Base-by-base conservation (phyloP, 2,113 vertebrate genomes). In the Lampris incognitus region DNA sequence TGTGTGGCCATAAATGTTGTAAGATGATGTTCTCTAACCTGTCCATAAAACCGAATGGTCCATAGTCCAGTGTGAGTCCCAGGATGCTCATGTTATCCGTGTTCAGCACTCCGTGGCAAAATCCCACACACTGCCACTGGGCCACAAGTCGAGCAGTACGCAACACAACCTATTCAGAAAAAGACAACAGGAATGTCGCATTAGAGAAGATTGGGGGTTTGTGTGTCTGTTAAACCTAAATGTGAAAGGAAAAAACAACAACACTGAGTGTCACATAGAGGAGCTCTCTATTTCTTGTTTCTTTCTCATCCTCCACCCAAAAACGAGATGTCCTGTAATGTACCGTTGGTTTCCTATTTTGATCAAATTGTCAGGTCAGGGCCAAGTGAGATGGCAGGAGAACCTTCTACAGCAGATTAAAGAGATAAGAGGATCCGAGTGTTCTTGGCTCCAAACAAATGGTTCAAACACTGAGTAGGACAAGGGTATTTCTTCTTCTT, bases 61-160 rank as follows among this genome's bases (percentile, higher is more conserved):
- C 98, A 0, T 99, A 99, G 92, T 99, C 98, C 44, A 99, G 91
- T 5, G 98, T 98, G 0, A 99, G 92, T 46, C 98, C 98, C 82
- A 98, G 79, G 4, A 99, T 95, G 79, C 98, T 99, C 98, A 99
- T 99, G 78, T 99, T 99, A 82, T 99, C 98, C 0, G 98, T 99
- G 82, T 99, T 99, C 74, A 99, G 96, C 72, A 99, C 98, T 0
- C 98, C 98, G 0, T 99, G 98, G 90, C 98, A 99, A 82, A 99
- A 99, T 41, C 98, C 98, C 3, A 98, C 95, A 78, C 97, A 98
- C 77, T 99, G 98, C 98, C 98, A 99, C 3, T 97, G 97, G 0
- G 97, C 97, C 81, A 97, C 98, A 77, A 97, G 55, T 1, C 92
- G 91, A 1, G 97, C 98, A 0, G 98, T 99, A 3, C 97, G 93